Conservation (phyloP, 2,797 vertebrate species). For the Bryconaethiops microstoma region DNA sequence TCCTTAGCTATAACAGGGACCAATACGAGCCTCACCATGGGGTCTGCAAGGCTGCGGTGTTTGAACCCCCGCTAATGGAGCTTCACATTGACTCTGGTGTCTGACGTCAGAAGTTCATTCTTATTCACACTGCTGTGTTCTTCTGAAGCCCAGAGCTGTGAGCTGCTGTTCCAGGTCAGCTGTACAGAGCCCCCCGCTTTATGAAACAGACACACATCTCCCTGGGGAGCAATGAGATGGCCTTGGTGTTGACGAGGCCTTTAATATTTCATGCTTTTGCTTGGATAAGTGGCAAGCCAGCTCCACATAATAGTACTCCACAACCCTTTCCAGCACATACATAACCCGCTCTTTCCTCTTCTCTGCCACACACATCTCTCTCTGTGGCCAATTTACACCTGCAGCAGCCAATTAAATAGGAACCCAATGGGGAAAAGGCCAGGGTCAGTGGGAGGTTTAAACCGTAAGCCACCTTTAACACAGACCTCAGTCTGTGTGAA, state of each 20-base stretch:
- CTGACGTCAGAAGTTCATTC: conserved; percentile 41
- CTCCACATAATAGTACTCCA: conserved; percentile 14
- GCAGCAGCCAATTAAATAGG: conserved; percentile 50
- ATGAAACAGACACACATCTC: conserved; percentile 41
- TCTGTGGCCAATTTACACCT: conserved; percentile 15
- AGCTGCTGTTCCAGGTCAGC: conserved; percentile 42
- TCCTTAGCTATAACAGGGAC: neutral
- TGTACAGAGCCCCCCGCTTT: conserved; percentile 32
- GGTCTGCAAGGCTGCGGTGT: conserved; percentile 12
- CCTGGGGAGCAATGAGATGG: conserved; percentile 36
- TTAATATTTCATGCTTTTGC: conserved; percentile 50
- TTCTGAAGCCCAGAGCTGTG: conserved; percentile 26
- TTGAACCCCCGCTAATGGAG: conserved; percentile 13
- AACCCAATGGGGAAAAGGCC: conserved; percentile 33
- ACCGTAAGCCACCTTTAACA: conserved; percentile 38
- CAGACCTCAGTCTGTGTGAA: conserved; percentile 37
- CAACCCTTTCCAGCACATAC: conserved; percentile 29
- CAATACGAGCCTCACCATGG: conserved; percentile 6
- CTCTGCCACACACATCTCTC: conserved; percentile 11
- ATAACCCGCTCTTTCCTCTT: neutral
- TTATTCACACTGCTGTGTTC: conserved; percentile 32
- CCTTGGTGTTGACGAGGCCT: conserved; percentile 41
- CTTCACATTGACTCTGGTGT: conserved; percentile 13
- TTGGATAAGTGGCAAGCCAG: conserved; percentile 25
- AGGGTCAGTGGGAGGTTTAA: conserved; percentile 27